A percentile compares a stretch with the other conserved stretches of the same genome.
Conservation (phyloP, 2,888 invertebrate genomes). For the Mactromeris polynyma region DNA sequence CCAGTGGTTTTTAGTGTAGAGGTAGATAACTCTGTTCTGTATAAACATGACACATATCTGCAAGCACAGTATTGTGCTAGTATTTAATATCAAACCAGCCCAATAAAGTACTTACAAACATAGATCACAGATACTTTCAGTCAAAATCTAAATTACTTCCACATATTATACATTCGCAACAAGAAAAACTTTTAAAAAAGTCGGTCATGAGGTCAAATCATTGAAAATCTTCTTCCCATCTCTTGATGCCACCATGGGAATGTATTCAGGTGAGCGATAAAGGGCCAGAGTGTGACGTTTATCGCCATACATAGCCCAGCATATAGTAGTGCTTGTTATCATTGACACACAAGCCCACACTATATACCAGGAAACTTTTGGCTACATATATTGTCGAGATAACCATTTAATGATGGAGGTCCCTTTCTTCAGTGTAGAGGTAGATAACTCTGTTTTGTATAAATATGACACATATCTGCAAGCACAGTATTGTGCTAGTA, state of each 20-base stretch:
- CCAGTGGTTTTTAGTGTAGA: too few species aligned
- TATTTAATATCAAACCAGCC: slow-evolving; percentile 48
- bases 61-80: slow-evolving; percentile 66
- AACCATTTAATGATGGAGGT: too few species aligned
- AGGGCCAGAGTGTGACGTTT: background rate
- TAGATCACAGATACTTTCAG: background rate
- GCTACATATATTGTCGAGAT: background rate
- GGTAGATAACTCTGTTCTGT: background rate
- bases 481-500: slow-evolving; percentile 65
- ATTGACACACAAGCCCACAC: slow-evolving; percentile 25
- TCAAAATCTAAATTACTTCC: too few species aligned
- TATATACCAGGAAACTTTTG: slow-evolving; percentile 25
- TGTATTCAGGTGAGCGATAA: too few species aligned
- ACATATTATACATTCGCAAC: too few species aligned
- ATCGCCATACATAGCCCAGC: slow-evolving; percentile 46
- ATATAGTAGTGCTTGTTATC: slow-evolving; percentile 57
- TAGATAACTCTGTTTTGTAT: too few species aligned
- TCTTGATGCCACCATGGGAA: too few species aligned
- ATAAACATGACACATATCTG: background rate
- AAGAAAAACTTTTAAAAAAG: too few species aligned
- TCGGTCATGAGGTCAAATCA: too few species aligned
- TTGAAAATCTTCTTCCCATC: too few species aligned
- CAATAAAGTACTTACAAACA: slow-evolving; percentile 43
- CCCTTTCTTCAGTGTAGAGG: background rate
- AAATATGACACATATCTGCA: slow-evolving; percentile 25